Conservation (phyloP, 2,888 invertebrate genomes). For the Rotaria sp. region DNA sequence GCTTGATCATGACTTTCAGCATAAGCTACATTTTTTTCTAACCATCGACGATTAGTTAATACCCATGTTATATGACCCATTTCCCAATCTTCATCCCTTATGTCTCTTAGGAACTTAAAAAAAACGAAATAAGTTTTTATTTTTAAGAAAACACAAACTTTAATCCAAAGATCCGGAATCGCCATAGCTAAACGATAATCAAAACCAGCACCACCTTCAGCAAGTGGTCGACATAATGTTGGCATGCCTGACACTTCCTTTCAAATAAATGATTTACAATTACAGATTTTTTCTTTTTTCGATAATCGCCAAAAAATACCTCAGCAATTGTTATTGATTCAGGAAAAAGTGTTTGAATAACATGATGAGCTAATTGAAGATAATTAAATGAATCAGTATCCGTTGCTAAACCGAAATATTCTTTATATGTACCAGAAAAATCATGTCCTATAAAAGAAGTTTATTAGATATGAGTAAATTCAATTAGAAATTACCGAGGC, state of each 20-base stretch:
- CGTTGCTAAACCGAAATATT: conserved; percentile 89
- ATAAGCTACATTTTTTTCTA: conserved; percentile 91
- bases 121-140: background rate
- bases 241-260: conserved; percentile 93
- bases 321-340: conserved; percentile 82
- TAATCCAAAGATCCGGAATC: conserved; percentile 97
- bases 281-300: background rate
- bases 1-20: conserved; percentile 95
- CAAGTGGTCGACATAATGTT: conserved; percentile 80
- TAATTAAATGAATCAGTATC: conserved; percentile 92
- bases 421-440: conserved; percentile 76
- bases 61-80: conserved; percentile 82
- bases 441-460: conserved; percentile 48
- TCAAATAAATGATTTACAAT: background rate
- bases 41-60: conserved; percentile 84
- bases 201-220: conserved; percentile 88
- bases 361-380: conserved; percentile 82
- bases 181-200: conserved; percentile 97
- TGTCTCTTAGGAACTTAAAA: conserved; percentile 55
- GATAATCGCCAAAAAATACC: conserved; percentile 50
- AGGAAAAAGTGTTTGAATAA: conserved; percentile 71
- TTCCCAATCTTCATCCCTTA: conserved; percentile 83
- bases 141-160: conserved; percentile 48
- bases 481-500: conserved; percentile 63
- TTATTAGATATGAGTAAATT: background rate